These are phyloP conservation scores for Euzophera pinguis DNA, from an alignment of 2,888 invertebrate genomes.

Conservation along the genomic window DNA sequence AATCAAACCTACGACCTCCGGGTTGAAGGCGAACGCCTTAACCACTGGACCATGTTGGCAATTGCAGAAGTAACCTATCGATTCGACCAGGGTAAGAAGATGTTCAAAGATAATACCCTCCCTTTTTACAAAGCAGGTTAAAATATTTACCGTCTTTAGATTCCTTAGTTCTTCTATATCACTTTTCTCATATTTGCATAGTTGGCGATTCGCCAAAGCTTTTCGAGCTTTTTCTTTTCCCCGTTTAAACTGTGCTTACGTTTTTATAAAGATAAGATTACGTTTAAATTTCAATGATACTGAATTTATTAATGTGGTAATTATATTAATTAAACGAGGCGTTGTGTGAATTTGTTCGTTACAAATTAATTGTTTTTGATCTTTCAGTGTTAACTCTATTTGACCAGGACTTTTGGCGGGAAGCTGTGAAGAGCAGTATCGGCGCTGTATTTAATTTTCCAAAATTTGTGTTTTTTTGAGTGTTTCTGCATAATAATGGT, in stretches of 20 bases:
- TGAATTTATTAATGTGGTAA: background rate
- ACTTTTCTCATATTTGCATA: slow-evolving; percentile 50
- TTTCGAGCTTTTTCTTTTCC: slow-evolving; percentile 34
- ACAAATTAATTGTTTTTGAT: too few species aligned
- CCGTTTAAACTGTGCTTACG: slow-evolving; percentile 30
- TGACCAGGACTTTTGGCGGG: too few species aligned
- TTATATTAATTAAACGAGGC: background rate
- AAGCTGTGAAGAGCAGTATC: too few species aligned
- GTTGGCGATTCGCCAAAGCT: slow-evolving; percentile 38
- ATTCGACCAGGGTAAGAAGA: too few species aligned
- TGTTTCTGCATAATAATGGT: too few species aligned
- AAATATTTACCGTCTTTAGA: slow-evolving; percentile 33
- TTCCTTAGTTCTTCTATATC: slow-evolving; percentile 46
- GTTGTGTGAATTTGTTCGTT: background rate
- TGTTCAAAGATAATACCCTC: background rate
- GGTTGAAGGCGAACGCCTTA: too few species aligned
- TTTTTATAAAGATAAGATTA: slow-evolving; percentile 17
- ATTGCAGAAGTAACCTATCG: too few species aligned
- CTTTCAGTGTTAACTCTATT: too few species aligned
- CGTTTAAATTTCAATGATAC: slow-evolving; percentile 3
- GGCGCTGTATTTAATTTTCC: too few species aligned
- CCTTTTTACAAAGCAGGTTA: background rate
- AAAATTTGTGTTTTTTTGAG: too few species aligned
- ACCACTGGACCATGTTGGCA: too few species aligned
- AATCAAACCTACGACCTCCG: too few species aligned